Percentiles rank a stretch among this genome's conserved stretches.
These are phyloP conservation scores for Felis chaus DNA, from an alignment of 2,113 vertebrate species.

Conservation along the genomic window DNA sequence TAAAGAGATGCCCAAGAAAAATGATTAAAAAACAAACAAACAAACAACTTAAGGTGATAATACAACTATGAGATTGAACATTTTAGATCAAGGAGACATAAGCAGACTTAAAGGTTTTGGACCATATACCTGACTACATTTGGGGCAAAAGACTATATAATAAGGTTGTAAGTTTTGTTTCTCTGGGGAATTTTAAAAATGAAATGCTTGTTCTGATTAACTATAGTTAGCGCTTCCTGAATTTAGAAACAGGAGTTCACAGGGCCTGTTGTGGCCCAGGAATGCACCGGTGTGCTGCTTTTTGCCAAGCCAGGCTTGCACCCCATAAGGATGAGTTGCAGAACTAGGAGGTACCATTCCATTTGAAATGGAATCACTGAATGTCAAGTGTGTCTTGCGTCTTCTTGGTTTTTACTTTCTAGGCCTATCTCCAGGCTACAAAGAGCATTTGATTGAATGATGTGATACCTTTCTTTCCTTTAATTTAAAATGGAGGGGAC, in stretches of 20 bases:
- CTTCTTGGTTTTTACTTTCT: background rate
- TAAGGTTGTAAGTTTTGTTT: background rate
- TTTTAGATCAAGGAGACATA: conserved; percentile 2
- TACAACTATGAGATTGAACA: background rate
- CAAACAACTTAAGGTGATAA: background rate
- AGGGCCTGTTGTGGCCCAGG: background rate
- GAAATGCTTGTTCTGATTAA: background rate
- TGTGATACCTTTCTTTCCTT: background rate
- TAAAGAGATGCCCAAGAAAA: background rate
- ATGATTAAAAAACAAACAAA: background rate
- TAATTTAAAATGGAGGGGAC: background rate
- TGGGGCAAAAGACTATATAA: background rate
- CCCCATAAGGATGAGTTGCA: background rate
- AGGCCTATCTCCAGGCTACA: background rate
- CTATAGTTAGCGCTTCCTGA: background rate
- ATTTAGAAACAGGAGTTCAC: background rate
- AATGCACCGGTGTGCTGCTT: background rate
- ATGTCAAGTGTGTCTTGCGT: background rate
- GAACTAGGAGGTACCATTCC: background rate
- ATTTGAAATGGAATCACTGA: background rate
- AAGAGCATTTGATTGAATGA: background rate
- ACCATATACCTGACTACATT: background rate
- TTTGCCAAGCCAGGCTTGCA: background rate
- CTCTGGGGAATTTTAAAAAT: background rate
- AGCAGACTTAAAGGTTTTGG: background rate